Percentiles rank a stretch among this genome's conserved stretches.
These are phyloP conservation scores for Ceratotherium simum DNA, from an alignment of 2,113 vertebrate species.

Conservation along the genomic window DNA sequence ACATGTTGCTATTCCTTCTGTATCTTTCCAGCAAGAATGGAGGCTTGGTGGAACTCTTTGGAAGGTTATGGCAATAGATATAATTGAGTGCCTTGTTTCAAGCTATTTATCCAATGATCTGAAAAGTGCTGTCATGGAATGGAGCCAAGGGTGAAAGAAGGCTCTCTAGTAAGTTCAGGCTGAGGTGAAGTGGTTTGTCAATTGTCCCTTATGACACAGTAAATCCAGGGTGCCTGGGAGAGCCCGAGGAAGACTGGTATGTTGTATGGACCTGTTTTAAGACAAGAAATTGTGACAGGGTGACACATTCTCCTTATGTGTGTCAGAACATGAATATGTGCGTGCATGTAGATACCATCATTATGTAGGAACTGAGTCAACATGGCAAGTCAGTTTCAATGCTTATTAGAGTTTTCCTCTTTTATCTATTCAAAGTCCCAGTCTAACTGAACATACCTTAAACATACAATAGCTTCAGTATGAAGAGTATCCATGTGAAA, in stretches of 20 bases:
- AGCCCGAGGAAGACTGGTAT: not conserved
- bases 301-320: not conserved
- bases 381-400: not conserved
- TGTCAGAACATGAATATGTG: not conserved
- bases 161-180: not conserved
- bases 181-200: not conserved
- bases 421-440: not conserved
- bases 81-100: not conserved
- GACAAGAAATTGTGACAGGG: slow-evolving; percentile 46
- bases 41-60: not conserved
- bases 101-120: not conserved
- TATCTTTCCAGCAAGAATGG: not conserved
- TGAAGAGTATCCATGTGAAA: not conserved
- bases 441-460: not conserved
- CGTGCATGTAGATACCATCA: not conserved
- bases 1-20: not conserved
- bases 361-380: not conserved
- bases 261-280: not conserved
- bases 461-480: not conserved
- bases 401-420: not conserved
- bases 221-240: not conserved
- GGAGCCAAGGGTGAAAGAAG: not conserved
- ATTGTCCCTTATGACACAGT: not conserved
- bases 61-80: not conserved
- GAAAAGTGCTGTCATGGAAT: not conserved